Percentiles rank a stretch among this genome's conserved stretches.
These are phyloP conservation scores for Pseudomugil gertrudae DNA, from an alignment of 2,797 vertebrate genomes.

Conservation along the genomic window DNA sequence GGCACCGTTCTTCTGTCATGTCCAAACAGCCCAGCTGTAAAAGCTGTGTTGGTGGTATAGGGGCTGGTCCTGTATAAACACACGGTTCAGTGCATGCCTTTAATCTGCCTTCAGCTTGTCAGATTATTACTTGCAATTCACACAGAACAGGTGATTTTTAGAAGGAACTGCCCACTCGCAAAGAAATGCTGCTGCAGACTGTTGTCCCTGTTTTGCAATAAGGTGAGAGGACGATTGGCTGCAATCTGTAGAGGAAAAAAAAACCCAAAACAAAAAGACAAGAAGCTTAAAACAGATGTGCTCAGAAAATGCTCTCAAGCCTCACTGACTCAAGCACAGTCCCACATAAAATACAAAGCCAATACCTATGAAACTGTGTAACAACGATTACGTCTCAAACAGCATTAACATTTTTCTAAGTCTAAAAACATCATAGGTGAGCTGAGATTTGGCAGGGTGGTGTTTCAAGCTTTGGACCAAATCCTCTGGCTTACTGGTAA, in stretches of 20 bases:
- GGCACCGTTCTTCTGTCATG: slow-evolving; percentile 65
- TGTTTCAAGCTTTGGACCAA: slow-evolving; percentile 33
- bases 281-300: neutral
- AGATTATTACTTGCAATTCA: slow-evolving; percentile 5
- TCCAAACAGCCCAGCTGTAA: slow-evolving; percentile 69
- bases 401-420: slow-evolving; percentile 4
- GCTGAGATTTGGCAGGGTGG: slow-evolving; percentile 41
- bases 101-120: slow-evolving; percentile 25
- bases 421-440: slow-evolving; percentile 15
- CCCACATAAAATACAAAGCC: neutral
- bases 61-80: slow-evolving; percentile 60
- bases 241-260: neutral
- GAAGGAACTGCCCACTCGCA: neutral
- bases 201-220: neutral
- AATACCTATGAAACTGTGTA: neutral
- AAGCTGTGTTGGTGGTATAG: slow-evolving; percentile 67
- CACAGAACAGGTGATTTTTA: slow-evolving; percentile 6
- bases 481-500: slow-evolving; percentile 51
- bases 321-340: neutral
- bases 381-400: neutral
- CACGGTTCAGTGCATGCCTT: slow-evolving; percentile 42
- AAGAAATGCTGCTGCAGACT: slow-evolving; percentile 7
- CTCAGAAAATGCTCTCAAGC: neutral
- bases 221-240: neutral
- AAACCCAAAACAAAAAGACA: neutral